Percentiles rank a stretch among this genome's conserved stretches.
Conservation (phyloP, 2,888 invertebrate genomes). For the Tortrix viridana region DNA sequence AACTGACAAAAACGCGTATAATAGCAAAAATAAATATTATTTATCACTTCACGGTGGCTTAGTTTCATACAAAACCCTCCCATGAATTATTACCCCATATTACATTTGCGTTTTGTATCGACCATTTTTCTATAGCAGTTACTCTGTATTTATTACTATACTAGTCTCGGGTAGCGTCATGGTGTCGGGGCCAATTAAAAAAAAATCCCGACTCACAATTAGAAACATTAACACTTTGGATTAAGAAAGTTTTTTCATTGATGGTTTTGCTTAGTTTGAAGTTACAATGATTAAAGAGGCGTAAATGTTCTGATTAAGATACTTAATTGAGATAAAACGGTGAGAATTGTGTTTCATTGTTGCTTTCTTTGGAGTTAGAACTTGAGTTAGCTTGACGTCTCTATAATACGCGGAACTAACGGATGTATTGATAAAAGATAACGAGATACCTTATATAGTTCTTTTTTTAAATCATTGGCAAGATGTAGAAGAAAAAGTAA, state of each 20-base stretch:
- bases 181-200: constrained; percentile 47
- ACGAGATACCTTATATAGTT: too few species aligned
- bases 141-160: constrained; percentile 81
- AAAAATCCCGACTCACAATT: constrained; percentile 5
- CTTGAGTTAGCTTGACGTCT: constrained; percentile 21
- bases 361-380: constrained; percentile 8
- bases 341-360: constrained; percentile 27
- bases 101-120: constrained; percentile 78
- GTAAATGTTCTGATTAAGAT: constrained; percentile 48
- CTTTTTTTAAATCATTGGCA: too few species aligned
- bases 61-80: constrained; percentile 80
- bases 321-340: constrained; percentile 15
- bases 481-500: background rate
- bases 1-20: constrained; percentile 82
- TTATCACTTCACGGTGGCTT: constrained; percentile 84
- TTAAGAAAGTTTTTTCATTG: constrained; percentile 3
- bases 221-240: constrained; percentile 40
- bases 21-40: constrained; percentile 84
- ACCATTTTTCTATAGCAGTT: constrained; percentile 78
- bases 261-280: constrained; percentile 37
- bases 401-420: background rate
- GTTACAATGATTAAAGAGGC: constrained; percentile 52
- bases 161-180: constrained; percentile 78
- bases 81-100: constrained; percentile 80
- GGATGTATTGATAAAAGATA: too few species aligned